phyloP scores from a whole-genome alignment of 2,797 vertebrate species.

The Catamblyrhynchus diadema region DNA sequence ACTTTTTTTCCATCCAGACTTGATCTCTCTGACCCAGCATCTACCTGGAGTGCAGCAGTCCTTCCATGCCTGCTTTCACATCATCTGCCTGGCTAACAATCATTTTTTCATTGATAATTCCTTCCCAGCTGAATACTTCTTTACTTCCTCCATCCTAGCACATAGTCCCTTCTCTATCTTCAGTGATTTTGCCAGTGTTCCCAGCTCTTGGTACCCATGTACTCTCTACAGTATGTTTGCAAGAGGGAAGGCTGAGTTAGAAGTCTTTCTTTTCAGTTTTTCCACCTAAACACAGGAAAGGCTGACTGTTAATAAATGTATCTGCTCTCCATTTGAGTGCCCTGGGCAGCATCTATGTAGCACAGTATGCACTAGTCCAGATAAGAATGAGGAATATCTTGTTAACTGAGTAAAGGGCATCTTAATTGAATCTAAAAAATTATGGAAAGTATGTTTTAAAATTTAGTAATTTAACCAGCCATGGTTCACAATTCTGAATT shows the following conservation, averaged over 20 bases:
- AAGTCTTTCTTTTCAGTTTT: not conserved
- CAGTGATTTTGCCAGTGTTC: not conserved
- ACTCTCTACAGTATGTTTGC: not conserved
- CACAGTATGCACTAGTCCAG: not conserved
- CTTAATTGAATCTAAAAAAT: not conserved
- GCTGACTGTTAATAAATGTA: not conserved
- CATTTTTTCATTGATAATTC: not conserved
- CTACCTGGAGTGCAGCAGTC: not conserved
- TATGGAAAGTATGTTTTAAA: not conserved
- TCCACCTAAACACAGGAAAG: not conserved
- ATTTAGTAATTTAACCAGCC: not conserved
- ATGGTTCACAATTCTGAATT: not conserved
- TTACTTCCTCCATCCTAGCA: not conserved
- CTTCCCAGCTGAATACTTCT: not conserved
- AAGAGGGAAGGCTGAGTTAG: not conserved
- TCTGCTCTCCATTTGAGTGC: not conserved
- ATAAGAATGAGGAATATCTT: not conserved
- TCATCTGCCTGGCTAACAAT: not conserved
- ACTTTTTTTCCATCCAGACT: not conserved
- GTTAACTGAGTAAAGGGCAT: not conserved
- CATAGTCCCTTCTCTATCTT: not conserved
- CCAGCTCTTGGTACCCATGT: not conserved
- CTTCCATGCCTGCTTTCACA: not conserved
- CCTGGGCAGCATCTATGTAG: not conserved
- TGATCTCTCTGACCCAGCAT: rapidly evolving